Evolutionary conservation across 2,797 vertebrate species (phyloP), one percentile per base, ranked within the genome.

Genomic region (Acanthurus tractus): DNA sequence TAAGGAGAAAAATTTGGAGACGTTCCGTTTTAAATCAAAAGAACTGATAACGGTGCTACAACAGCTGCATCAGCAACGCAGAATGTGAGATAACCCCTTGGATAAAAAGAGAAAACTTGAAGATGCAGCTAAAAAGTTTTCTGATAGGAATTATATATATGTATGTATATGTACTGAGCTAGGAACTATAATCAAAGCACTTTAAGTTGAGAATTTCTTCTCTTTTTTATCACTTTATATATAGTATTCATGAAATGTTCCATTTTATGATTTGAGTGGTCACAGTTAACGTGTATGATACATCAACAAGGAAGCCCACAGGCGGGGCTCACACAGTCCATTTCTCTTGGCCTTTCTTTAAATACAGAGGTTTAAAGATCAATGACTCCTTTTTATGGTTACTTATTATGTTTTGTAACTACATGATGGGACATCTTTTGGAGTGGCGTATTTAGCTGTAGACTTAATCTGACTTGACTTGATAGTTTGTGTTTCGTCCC

Each of bases 21-120:
- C 10, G 8, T 42, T 53, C 18, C 57, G 1, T 58, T 25, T 66
- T 62, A 38, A 66, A 63, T 71, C 57, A 67, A 74, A 81, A 78
- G 70, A 61, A 22, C 70, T 50, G 38, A 57, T 23, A 18, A 48
- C 56, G 22, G 40, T 36, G 13, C 10, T 42, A 7, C 11, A 50
- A 11, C 15, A 50, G 70, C 77, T 55, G 70, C 20, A 54, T 67
- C 65, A 76, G 70, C 73, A 63, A n/a, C 29, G 8, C 20, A 42
- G 45, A 12, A 13, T 63, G 6, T 50, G 25, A 58, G 53, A 72
- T 69, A 55, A 68, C 44, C 38, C 18, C 42, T 29, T 1, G 1
- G 48, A 72, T 59, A 46, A 40, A 74, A 48, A 45, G 22, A 17
- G 23, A 78, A 20, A 66, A 55, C 14, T 14, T 66, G 2, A 23